These are phyloP conservation scores for Thalassaphorura encarpata DNA, from an alignment of 1,140 invertebrate species.

Conservation along the genomic window DNA sequence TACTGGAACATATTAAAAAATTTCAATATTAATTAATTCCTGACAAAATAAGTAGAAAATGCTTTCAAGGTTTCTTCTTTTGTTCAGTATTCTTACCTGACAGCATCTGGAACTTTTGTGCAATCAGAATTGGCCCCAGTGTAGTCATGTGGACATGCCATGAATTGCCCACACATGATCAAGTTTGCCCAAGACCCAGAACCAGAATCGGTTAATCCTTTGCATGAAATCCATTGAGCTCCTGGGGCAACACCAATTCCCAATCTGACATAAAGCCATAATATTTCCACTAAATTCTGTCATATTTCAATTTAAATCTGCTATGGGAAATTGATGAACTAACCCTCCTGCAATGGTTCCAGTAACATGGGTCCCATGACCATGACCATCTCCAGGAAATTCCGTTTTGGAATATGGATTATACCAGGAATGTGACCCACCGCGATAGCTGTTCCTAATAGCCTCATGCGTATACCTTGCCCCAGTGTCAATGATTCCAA, in stretches of 20 bases:
- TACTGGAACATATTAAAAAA: too few species aligned
- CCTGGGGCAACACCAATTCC: slow-evolving; percentile 3
- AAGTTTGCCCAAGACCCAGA: too few species aligned
- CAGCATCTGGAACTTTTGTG: slow-evolving; percentile 11
- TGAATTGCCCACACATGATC: too few species aligned
- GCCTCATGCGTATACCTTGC: slow-evolving; percentile 5
- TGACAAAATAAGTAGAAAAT: too few species aligned
- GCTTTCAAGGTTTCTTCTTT: too few species aligned
- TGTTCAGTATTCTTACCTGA: too few species aligned
- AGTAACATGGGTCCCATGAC: slow-evolving; percentile 11
- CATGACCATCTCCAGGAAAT: slow-evolving; percentile 8
- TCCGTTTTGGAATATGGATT: background rate
- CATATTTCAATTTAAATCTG: too few species aligned
- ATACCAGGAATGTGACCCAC: slow-evolving; percentile 1
- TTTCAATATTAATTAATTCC: too few species aligned
- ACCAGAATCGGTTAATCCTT: background rate
- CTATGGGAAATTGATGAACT: too few species aligned
- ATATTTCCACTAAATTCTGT: too few species aligned
- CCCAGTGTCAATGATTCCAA: slow-evolving; percentile 10
- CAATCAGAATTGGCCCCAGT: slow-evolving; percentile 5
- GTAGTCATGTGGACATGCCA: slow-evolving; percentile 19
- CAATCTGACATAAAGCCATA: too few species aligned
- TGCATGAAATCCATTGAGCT: background rate
- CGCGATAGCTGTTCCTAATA: background rate
- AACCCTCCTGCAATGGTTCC: background rate